phyloP scores from a whole-genome alignment of 2,888 invertebrate genomes.

The Synergus umbraculus region DNA sequence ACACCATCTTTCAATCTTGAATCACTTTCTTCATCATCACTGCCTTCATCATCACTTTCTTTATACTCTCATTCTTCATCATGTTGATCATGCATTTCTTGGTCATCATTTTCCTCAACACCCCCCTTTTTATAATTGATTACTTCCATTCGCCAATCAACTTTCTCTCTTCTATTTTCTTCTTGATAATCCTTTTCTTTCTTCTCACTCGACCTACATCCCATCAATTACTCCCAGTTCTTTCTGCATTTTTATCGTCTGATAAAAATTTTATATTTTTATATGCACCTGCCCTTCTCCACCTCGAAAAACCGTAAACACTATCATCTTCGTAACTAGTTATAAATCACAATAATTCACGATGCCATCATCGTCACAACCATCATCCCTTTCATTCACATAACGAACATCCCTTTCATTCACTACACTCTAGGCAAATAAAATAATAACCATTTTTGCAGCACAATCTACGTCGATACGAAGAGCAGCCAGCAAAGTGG shows the following conservation, averaged over 20 bases:
- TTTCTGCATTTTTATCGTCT: background rate
- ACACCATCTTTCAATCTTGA: background rate
- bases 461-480: constrained; percentile 18
- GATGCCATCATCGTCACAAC: background rate
- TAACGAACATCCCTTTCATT: constrained; percentile 17
- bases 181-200: background rate
- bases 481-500: constrained; percentile 14
- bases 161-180: background rate
- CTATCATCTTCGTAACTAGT: constrained; percentile 26
- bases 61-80: background rate
- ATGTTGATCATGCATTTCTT: background rate
- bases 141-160: background rate
- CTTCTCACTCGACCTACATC: background rate
- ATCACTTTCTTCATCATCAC: background rate
- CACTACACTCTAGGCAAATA: constrained; percentile 21
- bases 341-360: constrained; percentile 37
- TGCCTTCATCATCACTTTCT: background rate
- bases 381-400: background rate
- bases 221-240: background rate
- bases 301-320: constrained; percentile 21
- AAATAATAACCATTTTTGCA: constrained; percentile 12
- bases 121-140: background rate
- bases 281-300: background rate
- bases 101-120: background rate
- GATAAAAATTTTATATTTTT: too few relatives aligned